Conservation (phyloP, 2,797 vertebrate genomes). For the Myripristis murdjan region DNA sequence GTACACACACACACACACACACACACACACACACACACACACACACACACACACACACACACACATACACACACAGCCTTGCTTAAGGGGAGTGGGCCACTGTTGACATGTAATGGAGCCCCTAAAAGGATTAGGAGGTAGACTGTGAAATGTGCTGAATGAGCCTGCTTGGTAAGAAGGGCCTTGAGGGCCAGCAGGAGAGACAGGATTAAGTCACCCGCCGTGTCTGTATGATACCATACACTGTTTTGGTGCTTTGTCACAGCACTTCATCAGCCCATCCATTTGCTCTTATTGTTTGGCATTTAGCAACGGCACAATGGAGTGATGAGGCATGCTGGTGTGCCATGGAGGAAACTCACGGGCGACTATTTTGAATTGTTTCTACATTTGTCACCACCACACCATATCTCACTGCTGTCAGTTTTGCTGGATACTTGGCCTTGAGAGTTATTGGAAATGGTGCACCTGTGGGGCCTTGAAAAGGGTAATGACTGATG, state of each 20-base stretch:
- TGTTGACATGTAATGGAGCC: constrained; percentile 76
- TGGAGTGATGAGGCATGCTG: no score
- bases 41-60: background rate
- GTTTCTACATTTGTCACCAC: constrained; percentile 11
- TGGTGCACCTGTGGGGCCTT: background rate
- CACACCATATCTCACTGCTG: background rate
- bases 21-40: background rate
- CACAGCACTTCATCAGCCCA: constrained; percentile 48
- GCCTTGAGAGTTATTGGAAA: constrained; percentile 8
- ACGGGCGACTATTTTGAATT: constrained; percentile 22
- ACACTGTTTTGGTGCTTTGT: constrained; percentile 44
- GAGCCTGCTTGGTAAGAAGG: constrained; percentile 63
- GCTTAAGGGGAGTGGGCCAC: constrained; percentile 47
- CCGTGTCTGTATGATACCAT: constrained; percentile 27
- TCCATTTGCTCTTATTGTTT: constrained; percentile 39
- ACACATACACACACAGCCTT: background rate
- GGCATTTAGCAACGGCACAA: background rate
- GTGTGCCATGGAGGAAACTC: constrained; percentile 10
- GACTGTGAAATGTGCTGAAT: constrained; percentile 81
- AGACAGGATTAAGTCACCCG: constrained; percentile 67
- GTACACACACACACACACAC: background rate
- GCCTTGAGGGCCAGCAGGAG: constrained; percentile 63
- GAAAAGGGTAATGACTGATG: background rate
- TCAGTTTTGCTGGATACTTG: constrained; percentile 14
- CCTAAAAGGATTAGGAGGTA: constrained; percentile 79